Base-by-base conservation (phyloP, 2,797 vertebrate genomes). In the Neoniphon sammara region DNA sequence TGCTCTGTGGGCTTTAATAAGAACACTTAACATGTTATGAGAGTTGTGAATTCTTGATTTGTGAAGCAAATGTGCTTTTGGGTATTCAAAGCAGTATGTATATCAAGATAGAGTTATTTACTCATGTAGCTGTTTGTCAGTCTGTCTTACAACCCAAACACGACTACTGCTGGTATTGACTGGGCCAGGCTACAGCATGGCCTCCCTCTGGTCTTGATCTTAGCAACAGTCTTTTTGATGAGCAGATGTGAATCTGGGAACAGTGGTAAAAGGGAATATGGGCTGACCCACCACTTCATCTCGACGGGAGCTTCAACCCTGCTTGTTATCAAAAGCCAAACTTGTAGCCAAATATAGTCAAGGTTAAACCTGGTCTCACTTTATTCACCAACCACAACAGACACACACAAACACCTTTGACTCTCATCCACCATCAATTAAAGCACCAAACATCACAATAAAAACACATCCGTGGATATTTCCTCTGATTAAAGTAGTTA, bases 201-300 rank as follows among this genome's bases (percentile, higher is more conserved):
- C 44, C 53, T 65, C 65, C 47, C 34, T 65, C 36, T 57, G 78
- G 69, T 82, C 53, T 70, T 77, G 59, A 72, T 87, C 75, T 75
- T 46, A 39, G 49, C 20, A 68, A 59, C 66, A 67, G 36, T 30
- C 55, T 73, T 78, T 58, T 66, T 59, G 63, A 70, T 76, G 62
- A 88, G 67, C 83, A 92, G 82, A 86, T 88, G 85, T 88, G 80
- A 85, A 68, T 84, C 10, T 70, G 57, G 58, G 60, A 71, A 75
- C 70, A 49, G 59, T 7, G 9, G 78, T 65, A 27, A 77, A 73
- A 81, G 71, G 76, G 53, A 60, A 39, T 57, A 53, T 67, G 53
- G 55, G 47, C 54, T 77, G 82, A 87, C 78, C 65, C 69, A 73
- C 27, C 63, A 80, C 80, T 47, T 85, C 52, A 74, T 63, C 60